phyloP scores from a whole-genome alignment of 2,113 vertebrate species.

The Rhinolophus ferrumequinum region DNA sequence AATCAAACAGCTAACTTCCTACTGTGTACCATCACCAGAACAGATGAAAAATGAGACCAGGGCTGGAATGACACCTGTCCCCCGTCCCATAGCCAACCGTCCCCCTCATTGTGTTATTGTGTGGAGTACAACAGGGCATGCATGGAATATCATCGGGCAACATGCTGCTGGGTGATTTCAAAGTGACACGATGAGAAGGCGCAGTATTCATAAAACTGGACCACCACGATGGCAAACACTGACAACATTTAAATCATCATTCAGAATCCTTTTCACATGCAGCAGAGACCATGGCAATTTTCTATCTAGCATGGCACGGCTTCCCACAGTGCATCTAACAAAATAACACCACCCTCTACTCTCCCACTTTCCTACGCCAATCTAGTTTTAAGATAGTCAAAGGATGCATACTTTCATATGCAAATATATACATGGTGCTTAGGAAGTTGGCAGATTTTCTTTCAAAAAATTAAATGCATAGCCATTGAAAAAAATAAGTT shows the following conservation, averaged over 20 bases:
- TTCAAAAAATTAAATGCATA: background rate
- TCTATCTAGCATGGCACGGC: background rate
- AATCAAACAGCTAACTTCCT: constrained; percentile 85
- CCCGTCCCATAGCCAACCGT: constrained; percentile 51
- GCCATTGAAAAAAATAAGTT: background rate
- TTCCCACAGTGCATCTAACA: background rate
- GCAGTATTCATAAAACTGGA: background rate
- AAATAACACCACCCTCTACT: background rate
- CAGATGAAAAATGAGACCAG: constrained; percentile 82
- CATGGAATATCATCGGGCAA: constrained; percentile 61
- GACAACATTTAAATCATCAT: background rate
- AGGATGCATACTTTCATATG: background rate
- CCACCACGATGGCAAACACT: constrained; percentile 32
- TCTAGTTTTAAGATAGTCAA: background rate
- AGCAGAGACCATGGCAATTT: constrained; percentile 62
- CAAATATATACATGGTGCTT: constrained; percentile 69
- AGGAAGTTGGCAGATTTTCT: background rate
- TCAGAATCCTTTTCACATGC: constrained; percentile 69
- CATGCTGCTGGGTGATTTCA: constrained; percentile 72
- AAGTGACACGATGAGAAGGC: constrained; percentile 51
- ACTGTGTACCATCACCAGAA: constrained; percentile 88
- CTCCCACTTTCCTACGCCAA: background rate
- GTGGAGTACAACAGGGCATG: constrained; percentile 75
- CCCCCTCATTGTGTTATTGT: constrained; percentile 66
- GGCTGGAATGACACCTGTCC: constrained; percentile 80